Base-by-base conservation (phyloP, 2,888 invertebrate species). In the Caenorhabditis sulstoni region DNA sequence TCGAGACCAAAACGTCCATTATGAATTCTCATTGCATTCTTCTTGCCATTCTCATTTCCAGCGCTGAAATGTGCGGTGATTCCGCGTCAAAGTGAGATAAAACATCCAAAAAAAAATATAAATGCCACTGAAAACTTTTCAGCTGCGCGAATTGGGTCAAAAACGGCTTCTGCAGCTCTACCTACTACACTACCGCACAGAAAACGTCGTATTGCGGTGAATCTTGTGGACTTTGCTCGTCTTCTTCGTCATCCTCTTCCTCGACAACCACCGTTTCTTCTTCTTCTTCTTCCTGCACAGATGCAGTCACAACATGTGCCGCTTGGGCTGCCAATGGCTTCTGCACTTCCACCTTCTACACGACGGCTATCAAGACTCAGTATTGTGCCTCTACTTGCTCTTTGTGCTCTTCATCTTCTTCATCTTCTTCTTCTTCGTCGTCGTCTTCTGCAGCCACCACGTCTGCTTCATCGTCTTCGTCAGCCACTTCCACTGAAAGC, bases 301-400 rank as follows among this genome's bases (percentile, higher is more conserved):
- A 61, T 20, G n/a, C 52, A 0, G 22, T 39, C 1, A 52, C 71
- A 5, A 62, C 35, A 12, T 71, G 71, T 22, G 18, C 62, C 5
- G 35, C 35, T 5, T 71, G 70, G 70, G 47, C 47, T 20, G 39
- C 35, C 9, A 71, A 71, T 22, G 73, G 73, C 4, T 73, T 73
- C 52, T 73, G 73, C 39, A 58, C 64, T 0, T 73, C 73, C 18
- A 59, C 58, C 18, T 65, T 65, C 45, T 65, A 73, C 52, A 73
- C 73, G 0, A 65, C 73, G 1, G 73, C 73, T 7, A 58, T 52
- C 20, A 73, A 73, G 35, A 73, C 64, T 3, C 57, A 57, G 20
- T 73, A 73, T 22, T 73, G 73, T 44, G 73, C 55, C 5, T 45
- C 73, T 0, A 55, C 73, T 0, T 73, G 73, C 20, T 49, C 49